phyloP scores from a whole-genome alignment of 2,113 vertebrate genomes.

The Xyliphius kryptos region DNA sequence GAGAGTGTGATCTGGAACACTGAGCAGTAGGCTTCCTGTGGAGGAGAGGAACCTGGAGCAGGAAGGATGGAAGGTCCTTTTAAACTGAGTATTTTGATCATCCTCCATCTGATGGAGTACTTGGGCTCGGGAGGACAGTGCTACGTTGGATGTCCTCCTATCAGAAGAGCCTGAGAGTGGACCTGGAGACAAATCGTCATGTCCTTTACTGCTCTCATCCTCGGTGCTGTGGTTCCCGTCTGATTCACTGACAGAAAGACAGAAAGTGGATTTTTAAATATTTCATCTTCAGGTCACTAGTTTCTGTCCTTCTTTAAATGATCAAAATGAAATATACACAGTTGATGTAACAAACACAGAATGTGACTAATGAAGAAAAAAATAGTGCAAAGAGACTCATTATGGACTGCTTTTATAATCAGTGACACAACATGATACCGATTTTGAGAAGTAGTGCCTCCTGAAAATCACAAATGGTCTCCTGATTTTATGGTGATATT shows the following conservation, averaged over 20 bases:
- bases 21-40: constrained; percentile 46
- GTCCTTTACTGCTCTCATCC: constrained; percentile 95
- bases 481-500: no score
- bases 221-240: constrained; percentile 98
- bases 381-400: no score
- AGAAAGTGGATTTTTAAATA: no score
- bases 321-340: no score
- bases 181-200: constrained; percentile 89
- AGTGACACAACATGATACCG: no score
- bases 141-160: constrained; percentile 64
- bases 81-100: constrained; percentile 73
- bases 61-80: background rate
- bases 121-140: constrained; percentile 60
- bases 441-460: no score
- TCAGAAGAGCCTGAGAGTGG: constrained; percentile 78
- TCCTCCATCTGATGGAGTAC: constrained; percentile 89
- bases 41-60: constrained; percentile 60
- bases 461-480: no score
- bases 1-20: constrained; percentile 12
- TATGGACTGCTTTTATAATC: no score
- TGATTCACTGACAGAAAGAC: constrained; percentile 73
- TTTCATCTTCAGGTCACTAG: no score
- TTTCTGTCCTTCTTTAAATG: no score
- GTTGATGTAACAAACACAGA: no score
- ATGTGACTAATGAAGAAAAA: no score